These are phyloP conservation scores for Lipophrys pholis DNA, from an alignment of 2,113 vertebrate genomes.

Conservation along the genomic window DNA sequence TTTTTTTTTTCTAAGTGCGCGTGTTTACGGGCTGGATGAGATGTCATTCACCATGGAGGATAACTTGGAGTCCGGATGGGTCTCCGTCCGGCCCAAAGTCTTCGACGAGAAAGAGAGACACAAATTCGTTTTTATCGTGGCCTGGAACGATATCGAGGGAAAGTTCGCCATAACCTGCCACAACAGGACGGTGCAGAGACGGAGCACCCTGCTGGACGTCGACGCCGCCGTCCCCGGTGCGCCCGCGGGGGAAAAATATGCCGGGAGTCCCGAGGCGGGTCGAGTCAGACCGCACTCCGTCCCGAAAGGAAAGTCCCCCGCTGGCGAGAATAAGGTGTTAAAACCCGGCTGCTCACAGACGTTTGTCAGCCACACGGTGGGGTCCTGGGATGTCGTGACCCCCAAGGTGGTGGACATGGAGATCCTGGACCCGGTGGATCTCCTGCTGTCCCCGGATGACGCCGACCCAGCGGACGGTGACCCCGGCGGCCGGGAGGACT, in stretches of 20 bases:
- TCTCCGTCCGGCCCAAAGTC: constrained; percentile 91
- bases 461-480: constrained; percentile 60
- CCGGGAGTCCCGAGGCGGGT: constrained; percentile 30
- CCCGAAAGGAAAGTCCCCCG: constrained; percentile 27
- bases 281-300: constrained; percentile 53
- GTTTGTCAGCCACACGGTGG: constrained; percentile 44
- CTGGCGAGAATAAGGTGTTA: constrained; percentile 25
- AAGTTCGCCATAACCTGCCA: constrained; percentile 98
- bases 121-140: constrained; percentile 97
- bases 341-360: constrained; percentile 34
- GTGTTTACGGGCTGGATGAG: constrained; percentile 52
- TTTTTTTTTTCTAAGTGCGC: constrained; percentile 6
- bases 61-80: constrained; percentile 94
- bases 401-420: constrained; percentile 81
- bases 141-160: constrained; percentile 96
- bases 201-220: constrained; percentile 85
- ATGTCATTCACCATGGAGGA: constrained; percentile 95
- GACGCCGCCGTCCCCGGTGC: constrained; percentile 27
- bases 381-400: constrained; percentile 66
- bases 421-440: constrained; percentile 78
- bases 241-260: constrained; percentile 46
- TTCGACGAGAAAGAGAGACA: constrained; percentile 95
- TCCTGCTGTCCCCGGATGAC: constrained; percentile 60
- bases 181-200: constrained; percentile 92
- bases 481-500: constrained; percentile 84